Conservation (phyloP, 2,113 vertebrate species). For the Peromyscus californicus region DNA sequence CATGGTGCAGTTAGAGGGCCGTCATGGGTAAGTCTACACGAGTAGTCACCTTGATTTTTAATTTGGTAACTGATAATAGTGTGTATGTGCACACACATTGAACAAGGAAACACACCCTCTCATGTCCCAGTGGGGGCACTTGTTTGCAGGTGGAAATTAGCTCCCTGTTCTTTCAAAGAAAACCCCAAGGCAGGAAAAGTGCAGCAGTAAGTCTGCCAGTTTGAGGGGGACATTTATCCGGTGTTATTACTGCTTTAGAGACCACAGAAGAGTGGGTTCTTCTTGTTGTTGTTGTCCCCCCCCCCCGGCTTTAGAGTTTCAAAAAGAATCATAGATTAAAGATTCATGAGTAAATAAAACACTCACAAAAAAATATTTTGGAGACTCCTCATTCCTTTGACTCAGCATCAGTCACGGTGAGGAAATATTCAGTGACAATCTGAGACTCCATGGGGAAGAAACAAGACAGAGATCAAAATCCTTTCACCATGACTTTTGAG, state of each 20-base stretch:
- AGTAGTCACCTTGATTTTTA: background rate
- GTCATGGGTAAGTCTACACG: background rate
- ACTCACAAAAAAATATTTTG: background rate
- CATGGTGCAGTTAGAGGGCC: background rate
- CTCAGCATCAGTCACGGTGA: constrained; percentile 42
- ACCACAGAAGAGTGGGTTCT: background rate
- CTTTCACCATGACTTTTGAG: background rate
- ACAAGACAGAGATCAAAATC: background rate
- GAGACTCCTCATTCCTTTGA: constrained; percentile 47
- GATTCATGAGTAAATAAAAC: constrained; percentile 60
- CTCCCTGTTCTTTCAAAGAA: background rate
- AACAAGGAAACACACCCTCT: accelerated
- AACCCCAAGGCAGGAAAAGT: background rate
- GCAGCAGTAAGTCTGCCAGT: background rate
- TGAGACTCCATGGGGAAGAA: background rate
- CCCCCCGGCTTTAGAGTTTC: background rate
- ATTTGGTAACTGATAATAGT: background rate
- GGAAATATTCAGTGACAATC: constrained; percentile 19
- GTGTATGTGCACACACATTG: background rate
- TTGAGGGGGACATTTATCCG: too few species aligned
- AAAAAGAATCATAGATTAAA: constrained; percentile 59
- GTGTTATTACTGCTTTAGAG: background rate
- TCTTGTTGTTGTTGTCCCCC: background rate
- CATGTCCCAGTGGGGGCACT: background rate
- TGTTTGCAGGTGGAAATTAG: background rate